Conservation (phyloP, 1,140 invertebrate species). For the Metopolophium dirhodum region DNA sequence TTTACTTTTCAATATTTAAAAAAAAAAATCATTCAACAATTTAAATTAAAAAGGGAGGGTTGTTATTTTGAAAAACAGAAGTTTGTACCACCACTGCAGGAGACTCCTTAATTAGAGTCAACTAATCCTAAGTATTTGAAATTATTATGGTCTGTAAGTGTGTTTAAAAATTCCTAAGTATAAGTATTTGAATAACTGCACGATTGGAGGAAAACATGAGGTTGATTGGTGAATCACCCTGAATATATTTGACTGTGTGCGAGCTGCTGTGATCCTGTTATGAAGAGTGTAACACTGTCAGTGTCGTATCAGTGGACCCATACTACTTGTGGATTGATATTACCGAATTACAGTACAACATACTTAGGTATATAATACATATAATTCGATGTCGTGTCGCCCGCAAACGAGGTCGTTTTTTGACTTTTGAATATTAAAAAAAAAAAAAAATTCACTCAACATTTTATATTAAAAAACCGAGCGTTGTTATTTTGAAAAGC, state of each 20-base stretch:
- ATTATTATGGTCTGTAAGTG: neutral
- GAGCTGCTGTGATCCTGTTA: neutral
- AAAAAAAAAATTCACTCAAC: no score
- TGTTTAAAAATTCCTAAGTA: no score
- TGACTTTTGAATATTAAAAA: neutral
- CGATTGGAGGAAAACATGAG: neutral
- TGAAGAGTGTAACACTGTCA: no score
- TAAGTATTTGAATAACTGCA: neutral
- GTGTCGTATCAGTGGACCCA: no score
- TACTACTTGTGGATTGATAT: neutral
- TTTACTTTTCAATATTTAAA: neutral
- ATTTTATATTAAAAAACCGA: no score
- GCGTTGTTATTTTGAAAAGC: no score
- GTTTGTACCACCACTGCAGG: neutral
- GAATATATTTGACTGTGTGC: no score
- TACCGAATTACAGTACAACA: no score
- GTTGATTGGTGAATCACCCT: neutral
- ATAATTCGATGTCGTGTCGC: neutral
- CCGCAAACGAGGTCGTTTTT: neutral
- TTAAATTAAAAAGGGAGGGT: no score
- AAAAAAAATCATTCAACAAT: no score
- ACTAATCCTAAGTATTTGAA: neutral
- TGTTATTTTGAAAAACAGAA: neutral
- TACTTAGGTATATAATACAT: neutral
- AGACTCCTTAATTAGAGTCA: no score